These are phyloP conservation scores for Mastomys natalensis DNA, from an alignment of 2,113 vertebrate species.

Conservation along the genomic window DNA sequence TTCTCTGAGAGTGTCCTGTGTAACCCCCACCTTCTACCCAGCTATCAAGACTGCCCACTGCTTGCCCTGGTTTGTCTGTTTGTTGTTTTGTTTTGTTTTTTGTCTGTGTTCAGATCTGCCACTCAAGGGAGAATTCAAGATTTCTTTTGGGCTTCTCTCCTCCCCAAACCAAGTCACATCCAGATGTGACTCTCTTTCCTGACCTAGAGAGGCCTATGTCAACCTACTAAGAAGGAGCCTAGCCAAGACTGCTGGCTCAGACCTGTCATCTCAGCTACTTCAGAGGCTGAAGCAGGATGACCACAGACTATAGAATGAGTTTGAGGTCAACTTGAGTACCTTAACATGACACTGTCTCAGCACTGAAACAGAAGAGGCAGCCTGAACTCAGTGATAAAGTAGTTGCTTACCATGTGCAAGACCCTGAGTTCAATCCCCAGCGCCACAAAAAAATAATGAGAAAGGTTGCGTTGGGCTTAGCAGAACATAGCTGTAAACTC, in stretches of 20 bases:
- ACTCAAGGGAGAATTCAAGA: background rate
- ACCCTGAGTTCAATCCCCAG: background rate
- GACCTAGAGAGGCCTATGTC: background rate
- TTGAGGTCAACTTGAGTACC: background rate
- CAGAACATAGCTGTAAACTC: background rate
- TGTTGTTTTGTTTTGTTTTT: background rate
- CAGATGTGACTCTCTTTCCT: background rate
- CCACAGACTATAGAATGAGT: background rate
- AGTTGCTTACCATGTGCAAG: background rate
- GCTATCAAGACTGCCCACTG: background rate
- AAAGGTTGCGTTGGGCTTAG: background rate
- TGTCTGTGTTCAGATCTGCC: constrained; percentile 33
- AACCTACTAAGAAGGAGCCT: background rate
- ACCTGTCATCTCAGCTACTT: background rate
- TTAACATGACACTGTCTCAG: background rate
- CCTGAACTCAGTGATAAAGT: no score
- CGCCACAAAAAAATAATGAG: background rate
- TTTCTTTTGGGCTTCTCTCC: background rate
- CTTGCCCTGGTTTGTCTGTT: background rate
- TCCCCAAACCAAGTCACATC: background rate
- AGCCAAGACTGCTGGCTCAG: background rate
- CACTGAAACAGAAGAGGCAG: background rate
- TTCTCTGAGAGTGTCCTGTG: constrained; percentile 5
- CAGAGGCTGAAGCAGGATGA: background rate
- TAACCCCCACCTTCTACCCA: constrained; percentile 1